Evolutionary conservation across 2,113 vertebrate genomes (phyloP), one percentile per base, ranked within the genome.

Genomic region (Alethe castanea): DNA sequence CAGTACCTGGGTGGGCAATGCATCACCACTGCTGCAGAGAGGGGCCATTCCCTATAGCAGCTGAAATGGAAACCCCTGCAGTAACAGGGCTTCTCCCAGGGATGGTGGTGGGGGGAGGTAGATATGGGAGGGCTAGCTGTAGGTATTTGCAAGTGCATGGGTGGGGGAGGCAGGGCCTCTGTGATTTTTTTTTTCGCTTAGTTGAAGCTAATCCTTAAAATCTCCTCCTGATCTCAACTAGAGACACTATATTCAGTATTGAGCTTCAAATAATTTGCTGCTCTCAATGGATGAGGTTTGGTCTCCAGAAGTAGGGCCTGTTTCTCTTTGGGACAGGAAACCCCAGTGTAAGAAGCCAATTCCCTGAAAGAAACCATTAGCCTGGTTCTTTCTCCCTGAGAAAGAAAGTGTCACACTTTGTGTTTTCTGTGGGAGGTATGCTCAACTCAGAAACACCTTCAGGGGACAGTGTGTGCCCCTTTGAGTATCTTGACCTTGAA

Each of bases 21-120:
- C 26, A 86, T 94, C 93, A 78, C 73, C 0, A 0, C 54, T 45
- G 66, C 87, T 86, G 90, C 91, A 91, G 54, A 52, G 3, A 70
- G 42, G 47, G 50, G 53, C 84, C 57, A 56, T 26, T 19, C 19
- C 47, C 59, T 44, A 8, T 7, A 71, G 82, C 82, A 95, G 93
- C 64, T 94, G 82, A 67, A 94, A 88, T 71, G 56, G 76, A 93
- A 93, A 93, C 42, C 36, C 52, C 85, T 82, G 87, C 90, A 95
- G 86, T 53, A 77, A 45, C 0, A 2, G 62, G 56, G 48, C 54
- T 85, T 82, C 60, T 90, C 48, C 12, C 11, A 5, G 10, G 26
- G 23, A 4, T 59, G 53, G 22, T 13, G 33, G 19, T 24, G 47
- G 12, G 19, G 18, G 29, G 11, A 87, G 47, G 33, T 28, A 40